phyloP scores from a whole-genome alignment of 1,140 invertebrate species.

The Ips typographus region DNA sequence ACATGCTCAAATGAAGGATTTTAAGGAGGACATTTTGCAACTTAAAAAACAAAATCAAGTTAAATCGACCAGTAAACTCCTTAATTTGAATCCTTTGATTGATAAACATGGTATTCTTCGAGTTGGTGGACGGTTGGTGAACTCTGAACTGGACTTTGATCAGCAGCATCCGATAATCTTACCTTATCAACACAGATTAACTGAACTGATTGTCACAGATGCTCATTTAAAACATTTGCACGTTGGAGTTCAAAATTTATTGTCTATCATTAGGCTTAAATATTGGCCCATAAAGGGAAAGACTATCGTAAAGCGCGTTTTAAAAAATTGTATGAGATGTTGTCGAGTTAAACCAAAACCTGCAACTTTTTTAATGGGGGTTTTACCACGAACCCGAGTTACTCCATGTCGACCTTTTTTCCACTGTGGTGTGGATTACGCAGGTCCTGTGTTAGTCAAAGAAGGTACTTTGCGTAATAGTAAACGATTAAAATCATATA shows the following conservation, averaged over 20 bases:
- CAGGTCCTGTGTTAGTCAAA: slow-evolving; percentile 44
- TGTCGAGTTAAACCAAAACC: slow-evolving; percentile 38
- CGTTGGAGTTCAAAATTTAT: slow-evolving; percentile 16
- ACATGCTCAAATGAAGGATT: background rate
- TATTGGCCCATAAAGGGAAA: slow-evolving; percentile 41
- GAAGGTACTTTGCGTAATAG: slow-evolving; percentile 15
- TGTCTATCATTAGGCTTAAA: slow-evolving; percentile 7
- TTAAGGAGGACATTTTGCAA: slow-evolving; percentile 4
- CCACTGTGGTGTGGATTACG: slow-evolving; percentile 9
- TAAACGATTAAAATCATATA: slow-evolving; percentile 34
- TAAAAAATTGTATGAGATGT: slow-evolving; percentile 48
- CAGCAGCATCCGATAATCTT: slow-evolving; percentile 45
- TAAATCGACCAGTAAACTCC: slow-evolving; percentile 18
- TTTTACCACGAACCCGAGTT: slow-evolving; percentile 38
- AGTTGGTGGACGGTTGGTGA: slow-evolving; percentile 51
- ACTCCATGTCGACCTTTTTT: slow-evolving; percentile 28
- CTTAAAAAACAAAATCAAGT: background rate
- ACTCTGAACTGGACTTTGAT: slow-evolving; percentile 39
- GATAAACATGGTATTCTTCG: slow-evolving; percentile 49
- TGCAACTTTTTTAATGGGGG: slow-evolving; percentile 43
- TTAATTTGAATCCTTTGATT: slow-evolving; percentile 46
- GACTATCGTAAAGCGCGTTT: slow-evolving; percentile 29
- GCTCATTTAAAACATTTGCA: slow-evolving; percentile 38
- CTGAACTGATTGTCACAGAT: slow-evolving; percentile 38
- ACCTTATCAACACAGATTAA: slow-evolving; percentile 31